Evolutionary conservation across 2,888 invertebrate species (phyloP), one percentile per base, ranked within the genome.

Genomic region (Germaria angustata): DNA sequence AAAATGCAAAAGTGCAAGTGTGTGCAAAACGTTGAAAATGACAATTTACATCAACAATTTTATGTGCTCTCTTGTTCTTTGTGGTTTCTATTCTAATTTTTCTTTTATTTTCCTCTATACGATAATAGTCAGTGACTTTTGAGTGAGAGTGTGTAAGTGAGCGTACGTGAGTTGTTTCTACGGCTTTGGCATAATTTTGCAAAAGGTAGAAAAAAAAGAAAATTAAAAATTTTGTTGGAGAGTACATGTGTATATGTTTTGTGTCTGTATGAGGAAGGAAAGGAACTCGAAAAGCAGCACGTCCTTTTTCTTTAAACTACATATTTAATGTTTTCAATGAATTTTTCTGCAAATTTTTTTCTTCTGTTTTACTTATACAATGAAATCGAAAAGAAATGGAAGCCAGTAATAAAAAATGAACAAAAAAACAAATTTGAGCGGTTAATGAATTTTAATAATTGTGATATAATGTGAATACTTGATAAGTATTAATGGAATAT

Each of bases 141-240:
- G 41, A 69, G 36, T 76, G 41, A 49, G 49, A 32, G 24, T 69
- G 39, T 36, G 4, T 55, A 49, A 68, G 41, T 39, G 59, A 65
- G 51, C 49, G 73, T 75, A 69, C 75, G 69, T 75, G 59, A 71
- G 73, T 68, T 75, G 49, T 82, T 75, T 39, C 53, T 66, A 76
- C 63, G 65, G 79, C 81, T 82, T 80, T 82, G 82, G 82, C 82
- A 82, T 82, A 82, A 82, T 80, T 82, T 82, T 76, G 82, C 82
- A 82, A 82, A 68, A 69, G 24, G 32, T 76, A 61, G 15, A 59
- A 61, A 76, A 41, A 73, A 76, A 41, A 73, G 49, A 44, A 57
- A 69, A 68, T 39, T 22, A 51, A 51, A 69, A 59, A 34, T 13
- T 34, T 51, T 53, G 11, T 15, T 34, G 3, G 8, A 7, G 22